Evolutionary conservation across 1,140 invertebrate species (phyloP).

Genomic region (Teleogryllus occipitalis): DNA sequence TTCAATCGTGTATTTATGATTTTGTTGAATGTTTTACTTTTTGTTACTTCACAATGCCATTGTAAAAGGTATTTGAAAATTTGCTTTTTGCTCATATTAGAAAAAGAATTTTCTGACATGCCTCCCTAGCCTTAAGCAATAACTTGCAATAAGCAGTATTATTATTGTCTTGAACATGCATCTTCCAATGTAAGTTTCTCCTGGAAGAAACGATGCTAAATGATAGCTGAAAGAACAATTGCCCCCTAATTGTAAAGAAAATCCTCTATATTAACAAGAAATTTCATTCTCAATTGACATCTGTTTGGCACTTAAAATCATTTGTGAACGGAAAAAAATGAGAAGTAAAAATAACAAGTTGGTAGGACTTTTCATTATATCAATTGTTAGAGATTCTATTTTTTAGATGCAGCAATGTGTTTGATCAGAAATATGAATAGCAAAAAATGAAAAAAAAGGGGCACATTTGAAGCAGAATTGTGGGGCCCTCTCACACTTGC

Average conservation of each 20-base stretch:
- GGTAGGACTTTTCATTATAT: neutral
- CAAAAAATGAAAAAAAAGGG: neutral
- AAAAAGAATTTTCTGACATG: conserved; percentile 13
- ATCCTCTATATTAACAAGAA: neutral
- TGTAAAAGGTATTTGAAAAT: neutral
- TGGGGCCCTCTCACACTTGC: neutral
- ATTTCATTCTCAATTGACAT: neutral
- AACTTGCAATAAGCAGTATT: conserved; percentile 26
- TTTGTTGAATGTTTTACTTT: no score
- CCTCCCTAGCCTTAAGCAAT: conserved; percentile 23
- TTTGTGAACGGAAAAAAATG: neutral
- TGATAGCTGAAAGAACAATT: neutral
- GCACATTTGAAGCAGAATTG: conserved; percentile 4
- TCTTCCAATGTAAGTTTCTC: conserved; percentile 19
- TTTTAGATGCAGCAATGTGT: neutral
- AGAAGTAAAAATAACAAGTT: neutral
- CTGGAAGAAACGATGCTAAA: neutral
- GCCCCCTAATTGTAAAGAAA: neutral
- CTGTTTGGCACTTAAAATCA: neutral
- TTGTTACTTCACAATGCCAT: neutral
- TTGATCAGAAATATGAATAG: neutral
- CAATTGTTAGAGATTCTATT: conserved; percentile 1
- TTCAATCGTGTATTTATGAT: neutral
- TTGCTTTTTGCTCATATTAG: conserved; percentile 19
- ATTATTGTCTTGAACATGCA: conserved; percentile 17